Percentiles rank a stretch among this genome's conserved stretches.
phyloP scores from a whole-genome alignment of 1,140 invertebrate species.

The Microplitis demolitor region DNA sequence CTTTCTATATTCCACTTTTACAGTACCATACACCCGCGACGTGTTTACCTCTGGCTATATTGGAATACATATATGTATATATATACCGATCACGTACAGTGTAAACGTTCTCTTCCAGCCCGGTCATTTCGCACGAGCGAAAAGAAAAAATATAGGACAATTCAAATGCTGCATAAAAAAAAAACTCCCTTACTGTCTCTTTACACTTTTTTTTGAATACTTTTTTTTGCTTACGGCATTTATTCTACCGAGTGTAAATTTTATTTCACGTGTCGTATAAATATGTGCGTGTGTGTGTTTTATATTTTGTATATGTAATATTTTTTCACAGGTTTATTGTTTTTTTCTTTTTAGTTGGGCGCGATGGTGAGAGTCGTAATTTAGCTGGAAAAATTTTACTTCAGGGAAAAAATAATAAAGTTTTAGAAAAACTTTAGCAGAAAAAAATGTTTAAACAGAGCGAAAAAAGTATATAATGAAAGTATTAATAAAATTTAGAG shows the following conservation, averaged over 20 bases:
- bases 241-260: too few relatives aligned
- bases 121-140: slow-evolving; percentile 14
- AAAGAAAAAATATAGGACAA: slow-evolving; percentile 17
- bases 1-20: not conserved
- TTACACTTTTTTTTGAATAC: not conserved
- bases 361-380: too few relatives aligned
- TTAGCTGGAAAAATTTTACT: not conserved
- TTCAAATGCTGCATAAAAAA: not conserved
- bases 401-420: not conserved
- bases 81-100: slow-evolving; percentile 45
- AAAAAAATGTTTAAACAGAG: too few relatives aligned
- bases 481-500: too few relatives aligned
- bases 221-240: not conserved
- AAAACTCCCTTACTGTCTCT: slow-evolving; percentile 1
- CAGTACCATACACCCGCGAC: not conserved
- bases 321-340: too few relatives aligned
- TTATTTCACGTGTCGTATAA: too few relatives aligned
- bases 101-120: slow-evolving; percentile 31
- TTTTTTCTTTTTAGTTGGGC: too few relatives aligned
- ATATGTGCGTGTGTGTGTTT: too few relatives aligned
- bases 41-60: not conserved
- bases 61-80: slow-evolving; percentile 9
- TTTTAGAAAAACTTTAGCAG: not conserved
- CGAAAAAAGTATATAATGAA: too few relatives aligned
- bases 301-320: too few relatives aligned